Base-by-base conservation (phyloP, 2,113 vertebrate species). In the Edolisoma coerulescens region DNA sequence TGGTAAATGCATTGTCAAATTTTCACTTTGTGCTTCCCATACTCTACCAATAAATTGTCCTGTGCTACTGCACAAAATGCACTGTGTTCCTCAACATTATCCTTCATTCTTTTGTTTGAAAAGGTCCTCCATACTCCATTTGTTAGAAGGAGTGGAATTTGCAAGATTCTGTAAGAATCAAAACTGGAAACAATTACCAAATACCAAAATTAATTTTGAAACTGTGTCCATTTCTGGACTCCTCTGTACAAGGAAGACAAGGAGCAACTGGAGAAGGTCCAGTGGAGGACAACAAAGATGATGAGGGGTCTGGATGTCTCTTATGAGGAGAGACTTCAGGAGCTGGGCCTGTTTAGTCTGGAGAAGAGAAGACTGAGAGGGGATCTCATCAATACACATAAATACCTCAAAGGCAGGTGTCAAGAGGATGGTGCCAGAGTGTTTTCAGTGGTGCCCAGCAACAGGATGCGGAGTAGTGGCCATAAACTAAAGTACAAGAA, bases 371-470 rank as follows among this genome's bases (percentile, higher is more conserved):
- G 20, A 39, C 17, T 39, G 15, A 33, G 69, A 12, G 28, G 33
- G 6, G 9, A 39, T 19, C 18, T 68, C 73, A 77, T 44, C 33
- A 60, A 23, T 33, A 4, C 14, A 33, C 7, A 33, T 5, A 44
- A 68, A 27, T 42, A 59, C 7, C 20, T 50, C 10, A 14, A 6
- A 67, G 11, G 6, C 17, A 52, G 2, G 7, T 59, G 17, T 7
- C 52, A 27, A 7, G 1, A 44, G 17, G 26, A 27, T 15, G 32
- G 27, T 59, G 6, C 13, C 37, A 44, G 13, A 35, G 16, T 32
- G 32, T 42, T 76, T 67, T 35, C 21, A 9, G 52, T 21, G 26
- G 17, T 35, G 26, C 1, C 0, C 13, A 59, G 32, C 0, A 0
- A 33, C 14, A 68, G 17, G 5, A 37, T 1, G 1, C 7, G 5